Conservation (phyloP, 1,140 invertebrate species). For the Diuraphis noxia region DNA sequence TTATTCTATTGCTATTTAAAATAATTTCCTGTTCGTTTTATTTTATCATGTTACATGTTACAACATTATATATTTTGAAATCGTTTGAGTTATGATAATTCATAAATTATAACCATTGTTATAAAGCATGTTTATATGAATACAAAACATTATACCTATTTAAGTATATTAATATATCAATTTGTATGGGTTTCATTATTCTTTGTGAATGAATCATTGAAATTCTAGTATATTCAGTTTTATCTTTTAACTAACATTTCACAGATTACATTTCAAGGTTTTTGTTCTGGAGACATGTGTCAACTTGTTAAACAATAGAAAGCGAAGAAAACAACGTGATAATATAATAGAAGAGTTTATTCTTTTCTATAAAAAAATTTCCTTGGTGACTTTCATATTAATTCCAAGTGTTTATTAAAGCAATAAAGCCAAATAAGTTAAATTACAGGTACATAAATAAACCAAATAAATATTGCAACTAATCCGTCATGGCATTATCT, state of each 20-base stretch:
- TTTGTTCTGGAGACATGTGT: constrained; percentile 32
- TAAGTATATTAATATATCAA: background rate
- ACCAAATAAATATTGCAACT: background rate
- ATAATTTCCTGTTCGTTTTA: background rate
- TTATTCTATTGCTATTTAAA: background rate
- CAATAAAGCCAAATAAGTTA: background rate
- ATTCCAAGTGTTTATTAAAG: background rate
- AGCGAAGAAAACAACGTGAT: constrained; percentile 20
- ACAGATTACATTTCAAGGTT: constrained; percentile 45
- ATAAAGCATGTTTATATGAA: background rate
- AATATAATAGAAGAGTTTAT: constrained; percentile 7
- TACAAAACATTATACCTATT: background rate
- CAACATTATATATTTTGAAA: background rate
- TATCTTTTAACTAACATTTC: constrained; percentile 32
- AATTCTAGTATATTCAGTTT: constrained; percentile 13
- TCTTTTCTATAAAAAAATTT: constrained; percentile 31
- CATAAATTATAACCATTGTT: constrained; percentile 11
- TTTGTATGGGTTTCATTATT: background rate
- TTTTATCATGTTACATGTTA: background rate
- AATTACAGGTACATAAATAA: constrained; percentile 15
- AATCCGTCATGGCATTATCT: background rate
- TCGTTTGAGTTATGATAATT: background rate
- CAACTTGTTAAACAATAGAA: constrained; percentile 16
- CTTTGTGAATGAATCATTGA: constrained; percentile 26
- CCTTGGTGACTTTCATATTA: constrained; percentile 19